A percentile compares a stretch with the other conserved stretches of the same genome.
These are phyloP conservation scores for Pedionomus torquatus DNA, from an alignment of 2,113 vertebrate genomes.

Conservation along the genomic window DNA sequence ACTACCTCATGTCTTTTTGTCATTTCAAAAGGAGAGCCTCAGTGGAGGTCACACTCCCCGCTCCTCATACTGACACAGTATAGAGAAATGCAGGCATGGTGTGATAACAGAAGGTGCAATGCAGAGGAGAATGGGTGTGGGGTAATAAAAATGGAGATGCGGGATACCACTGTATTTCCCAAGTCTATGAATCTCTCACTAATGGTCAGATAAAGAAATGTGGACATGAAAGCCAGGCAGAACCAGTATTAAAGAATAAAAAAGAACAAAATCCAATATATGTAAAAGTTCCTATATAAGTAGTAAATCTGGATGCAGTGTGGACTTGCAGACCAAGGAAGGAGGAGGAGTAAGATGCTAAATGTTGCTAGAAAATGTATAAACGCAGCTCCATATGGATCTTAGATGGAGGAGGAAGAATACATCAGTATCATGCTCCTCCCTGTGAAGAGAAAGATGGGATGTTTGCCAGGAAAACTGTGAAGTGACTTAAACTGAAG, in stretches of 20 bases:
- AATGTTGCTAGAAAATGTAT: not conserved
- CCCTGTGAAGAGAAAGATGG: not conserved
- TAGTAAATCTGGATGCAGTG: not conserved
- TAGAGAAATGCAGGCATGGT: not conserved
- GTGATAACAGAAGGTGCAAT: not conserved
- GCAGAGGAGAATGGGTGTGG: not conserved
- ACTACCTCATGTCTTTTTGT: not conserved
- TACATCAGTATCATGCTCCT: not conserved
- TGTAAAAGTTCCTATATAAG: not conserved
- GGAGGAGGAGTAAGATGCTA: not conserved
- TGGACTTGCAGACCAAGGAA: not conserved
- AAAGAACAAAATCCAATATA: not conserved
- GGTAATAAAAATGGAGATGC: not conserved
- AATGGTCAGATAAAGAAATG: not conserved
- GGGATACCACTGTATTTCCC: not conserved
- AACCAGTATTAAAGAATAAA: not conserved
- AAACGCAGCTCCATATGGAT: not conserved
- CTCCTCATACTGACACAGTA: not conserved
- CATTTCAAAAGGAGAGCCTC: not conserved
- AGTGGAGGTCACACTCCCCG: not conserved
- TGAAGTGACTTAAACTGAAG: not conserved
- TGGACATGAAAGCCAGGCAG: not conserved
- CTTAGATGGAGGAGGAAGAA: not conserved
- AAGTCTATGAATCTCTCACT: not conserved
- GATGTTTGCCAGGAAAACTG: not conserved